phyloP scores from a whole-genome alignment of 2,797 vertebrate species.

The Phrynocephalus forsythii region DNA sequence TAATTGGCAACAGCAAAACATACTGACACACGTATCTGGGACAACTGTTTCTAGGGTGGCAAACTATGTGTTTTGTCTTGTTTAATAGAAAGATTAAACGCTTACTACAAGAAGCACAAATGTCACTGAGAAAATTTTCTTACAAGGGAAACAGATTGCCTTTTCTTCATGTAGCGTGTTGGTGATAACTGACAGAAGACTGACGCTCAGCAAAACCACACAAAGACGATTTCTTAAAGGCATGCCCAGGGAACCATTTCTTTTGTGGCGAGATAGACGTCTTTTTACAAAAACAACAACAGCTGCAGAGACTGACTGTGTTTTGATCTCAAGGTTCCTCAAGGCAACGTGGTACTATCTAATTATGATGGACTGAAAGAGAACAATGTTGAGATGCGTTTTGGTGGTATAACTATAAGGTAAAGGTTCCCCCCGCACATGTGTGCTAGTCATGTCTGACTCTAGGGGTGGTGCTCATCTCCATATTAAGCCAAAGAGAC shows the following conservation, averaged over 20 bases:
- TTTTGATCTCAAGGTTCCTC: background rate
- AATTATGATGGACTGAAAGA: background rate
- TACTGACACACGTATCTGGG: background rate
- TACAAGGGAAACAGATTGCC: background rate
- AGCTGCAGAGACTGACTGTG: background rate
- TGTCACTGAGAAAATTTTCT: background rate
- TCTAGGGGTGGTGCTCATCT: no score
- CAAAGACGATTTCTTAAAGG: no score
- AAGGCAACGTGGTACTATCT: background rate
- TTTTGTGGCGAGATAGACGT: background rate
- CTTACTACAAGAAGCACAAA: background rate
- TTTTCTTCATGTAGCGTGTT: background rate
- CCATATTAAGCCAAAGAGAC: no score
- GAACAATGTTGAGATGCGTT: background rate
- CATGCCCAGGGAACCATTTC: no score
- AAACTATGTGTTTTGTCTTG: background rate
- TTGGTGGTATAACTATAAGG: background rate
- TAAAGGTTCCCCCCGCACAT: no score
- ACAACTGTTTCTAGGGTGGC: background rate
- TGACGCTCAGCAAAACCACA: background rate
- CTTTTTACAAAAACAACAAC: background rate
- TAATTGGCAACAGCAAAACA: slow-evolving; percentile 1
- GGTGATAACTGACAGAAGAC: background rate
- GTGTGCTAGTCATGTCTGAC: no score
- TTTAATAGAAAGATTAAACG: slow-evolving; percentile 9